Evolutionary conservation across 2,113 vertebrate species (phyloP).

Genomic region (Eclectus roratus): DNA sequence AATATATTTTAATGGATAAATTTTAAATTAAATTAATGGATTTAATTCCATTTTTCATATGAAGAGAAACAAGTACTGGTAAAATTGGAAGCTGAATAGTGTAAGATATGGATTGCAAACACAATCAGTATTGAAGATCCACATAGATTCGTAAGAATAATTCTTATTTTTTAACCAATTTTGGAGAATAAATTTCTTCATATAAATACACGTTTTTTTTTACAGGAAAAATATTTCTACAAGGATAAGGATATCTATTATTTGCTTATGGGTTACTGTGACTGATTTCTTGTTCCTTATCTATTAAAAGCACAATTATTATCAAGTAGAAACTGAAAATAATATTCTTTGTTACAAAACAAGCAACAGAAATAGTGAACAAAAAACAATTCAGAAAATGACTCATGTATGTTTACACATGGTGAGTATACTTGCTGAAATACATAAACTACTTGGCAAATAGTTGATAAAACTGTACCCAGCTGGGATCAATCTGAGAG

Average conservation of each 20-base stretch:
- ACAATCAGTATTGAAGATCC: not conserved
- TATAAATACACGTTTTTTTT: not conserved
- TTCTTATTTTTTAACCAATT: not conserved
- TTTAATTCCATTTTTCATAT: not conserved
- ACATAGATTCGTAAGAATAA: not conserved
- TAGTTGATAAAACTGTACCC: not conserved
- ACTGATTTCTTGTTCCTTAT: not conserved
- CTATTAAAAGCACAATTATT: not conserved
- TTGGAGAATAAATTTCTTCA: not conserved
- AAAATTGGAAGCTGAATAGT: not conserved
- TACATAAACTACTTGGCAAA: not conserved
- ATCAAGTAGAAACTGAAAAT: not conserved
- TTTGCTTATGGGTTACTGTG: not conserved
- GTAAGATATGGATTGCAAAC: not conserved
- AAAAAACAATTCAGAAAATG: not conserved
- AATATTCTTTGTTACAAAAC: not conserved
- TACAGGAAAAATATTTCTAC: not conserved
- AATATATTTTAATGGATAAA: not conserved
- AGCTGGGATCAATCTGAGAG: not conserved
- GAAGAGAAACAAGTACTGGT: not conserved
- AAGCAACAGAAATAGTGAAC: not conserved
- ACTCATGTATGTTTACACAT: not conserved
- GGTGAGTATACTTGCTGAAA: not conserved
- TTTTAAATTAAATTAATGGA: not conserved
- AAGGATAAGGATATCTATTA: not conserved